Evolutionary conservation across 2,797 vertebrate genomes (phyloP).

Genomic region (Parauchenoglanis punctatus): DNA sequence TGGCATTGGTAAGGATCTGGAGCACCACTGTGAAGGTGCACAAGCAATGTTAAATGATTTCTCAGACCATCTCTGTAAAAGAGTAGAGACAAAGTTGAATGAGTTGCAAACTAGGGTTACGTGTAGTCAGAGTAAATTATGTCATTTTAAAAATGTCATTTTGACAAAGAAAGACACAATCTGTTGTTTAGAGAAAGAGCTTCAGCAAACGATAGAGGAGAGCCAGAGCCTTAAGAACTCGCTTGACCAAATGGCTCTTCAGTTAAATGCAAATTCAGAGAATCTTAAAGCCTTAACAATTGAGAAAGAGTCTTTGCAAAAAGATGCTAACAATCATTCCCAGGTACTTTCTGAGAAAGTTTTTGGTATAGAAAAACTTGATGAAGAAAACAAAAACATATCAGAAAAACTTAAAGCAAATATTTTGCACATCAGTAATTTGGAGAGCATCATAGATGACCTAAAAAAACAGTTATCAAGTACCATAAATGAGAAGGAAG

Average conservation of each 20-base stretch:
- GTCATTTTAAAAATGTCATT: slow-evolving; percentile 76
- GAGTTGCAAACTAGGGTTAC: slow-evolving; percentile 74
- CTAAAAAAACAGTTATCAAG: slow-evolving; percentile 81
- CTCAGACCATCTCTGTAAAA: slow-evolving; percentile 75
- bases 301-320: slow-evolving; percentile 81
- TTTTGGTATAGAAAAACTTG: slow-evolving; percentile 81
- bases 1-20: slow-evolving; percentile 72
- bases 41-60: slow-evolving; percentile 75
- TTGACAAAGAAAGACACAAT: slow-evolving; percentile 71
- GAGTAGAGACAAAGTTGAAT: slow-evolving; percentile 72
- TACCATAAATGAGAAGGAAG: slow-evolving; percentile 82
- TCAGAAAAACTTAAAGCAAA: slow-evolving; percentile 80
- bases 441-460: slow-evolving; percentile 77
- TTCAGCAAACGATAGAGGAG: slow-evolving; percentile 75
- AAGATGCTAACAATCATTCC: slow-evolving; percentile 74
- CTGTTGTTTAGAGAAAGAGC: slow-evolving; percentile 81
- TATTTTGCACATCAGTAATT: slow-evolving; percentile 72
- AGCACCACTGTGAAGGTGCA: slow-evolving; percentile 72
- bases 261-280: slow-evolving; percentile 82
- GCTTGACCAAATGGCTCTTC: slow-evolving; percentile 77
- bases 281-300: slow-evolving; percentile 80
- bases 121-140: slow-evolving; percentile 71
- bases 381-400: slow-evolving; percentile 80
- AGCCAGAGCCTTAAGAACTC: slow-evolving; percentile 77
- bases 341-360: slow-evolving; percentile 82